Conservation (phyloP, 23 tunicate species). For the Oikopleura vanhoeffeni region DNA sequence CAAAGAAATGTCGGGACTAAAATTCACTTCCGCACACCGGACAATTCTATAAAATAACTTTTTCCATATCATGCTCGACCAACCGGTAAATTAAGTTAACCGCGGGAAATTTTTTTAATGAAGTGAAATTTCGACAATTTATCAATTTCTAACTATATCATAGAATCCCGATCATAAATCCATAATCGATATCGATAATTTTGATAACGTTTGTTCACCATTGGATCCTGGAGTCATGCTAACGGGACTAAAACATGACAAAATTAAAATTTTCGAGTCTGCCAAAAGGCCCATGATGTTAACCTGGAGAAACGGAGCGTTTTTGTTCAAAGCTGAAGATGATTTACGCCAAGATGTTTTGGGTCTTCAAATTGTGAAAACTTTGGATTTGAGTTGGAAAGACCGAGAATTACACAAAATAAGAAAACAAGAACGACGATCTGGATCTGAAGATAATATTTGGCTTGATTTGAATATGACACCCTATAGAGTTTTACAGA, state of each 20-base stretch:
- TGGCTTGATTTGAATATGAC: background rate
- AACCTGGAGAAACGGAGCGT: background rate
- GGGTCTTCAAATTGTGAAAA: background rate
- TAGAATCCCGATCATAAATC: no score
- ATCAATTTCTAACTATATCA: no score
- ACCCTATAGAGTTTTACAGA: background rate
- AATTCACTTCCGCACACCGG: no score
- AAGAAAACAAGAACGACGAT: background rate
- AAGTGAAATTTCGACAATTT: no score
- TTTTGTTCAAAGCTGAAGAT: background rate
- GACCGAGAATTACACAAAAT: background rate
- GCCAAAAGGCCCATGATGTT: background rate
- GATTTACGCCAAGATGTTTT: background rate
- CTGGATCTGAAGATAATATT: no score
- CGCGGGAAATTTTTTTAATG: no score
- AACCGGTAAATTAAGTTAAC: no score
- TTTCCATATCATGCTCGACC: no score
- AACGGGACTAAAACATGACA: background rate
- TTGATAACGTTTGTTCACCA: no score
- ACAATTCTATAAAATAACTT: no score
- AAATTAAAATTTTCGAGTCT: background rate
- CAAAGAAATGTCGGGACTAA: no score
- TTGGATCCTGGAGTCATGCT: background rate
- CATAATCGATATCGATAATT: no score
- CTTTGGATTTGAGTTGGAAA: background rate